phyloP scores from a whole-genome alignment of 2,888 invertebrate species.

The Microchrysa polita region DNA sequence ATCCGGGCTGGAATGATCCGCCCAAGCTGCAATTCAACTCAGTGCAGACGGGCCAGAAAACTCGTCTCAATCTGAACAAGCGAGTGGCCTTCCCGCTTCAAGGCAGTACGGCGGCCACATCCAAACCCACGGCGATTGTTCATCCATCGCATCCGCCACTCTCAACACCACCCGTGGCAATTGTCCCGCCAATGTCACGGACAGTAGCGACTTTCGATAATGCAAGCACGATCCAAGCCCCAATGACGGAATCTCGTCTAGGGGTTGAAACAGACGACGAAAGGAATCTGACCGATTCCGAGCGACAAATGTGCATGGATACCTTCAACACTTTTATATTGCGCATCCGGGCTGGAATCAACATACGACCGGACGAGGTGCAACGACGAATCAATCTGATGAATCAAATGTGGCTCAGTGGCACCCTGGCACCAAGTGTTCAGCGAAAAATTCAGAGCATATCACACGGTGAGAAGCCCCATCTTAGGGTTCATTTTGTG shows the following conservation, averaged over 20 bases:
- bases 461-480: conserved; percentile 52
- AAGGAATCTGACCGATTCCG: conserved; percentile 12
- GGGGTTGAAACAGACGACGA: conserved; percentile 38
- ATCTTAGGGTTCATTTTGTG: neutral
- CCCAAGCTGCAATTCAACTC: conserved; percentile 57
- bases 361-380: conserved; percentile 55
- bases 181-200: conserved; percentile 57
- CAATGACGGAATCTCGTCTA: neutral
- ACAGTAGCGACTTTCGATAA: neutral
- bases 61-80: conserved; percentile 61
- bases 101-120: conserved; percentile 46
- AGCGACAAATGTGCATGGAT: conserved; percentile 48
- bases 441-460: conserved; percentile 56
- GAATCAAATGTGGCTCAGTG: conserved; percentile 56
- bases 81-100: conserved; percentile 61
- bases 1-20: conserved; percentile 64
- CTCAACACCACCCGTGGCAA: conserved; percentile 55
- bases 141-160: conserved; percentile 53
- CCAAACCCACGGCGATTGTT: conserved; percentile 58
- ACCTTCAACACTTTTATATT: conserved; percentile 42
- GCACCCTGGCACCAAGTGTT: conserved; percentile 53
- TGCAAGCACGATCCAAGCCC: neutral
- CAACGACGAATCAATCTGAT: conserved; percentile 55
- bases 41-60: conserved; percentile 55
- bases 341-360: conserved; percentile 53